These are phyloP conservation scores for Apotomis capreana DNA, from an alignment of 2,888 invertebrate genomes.

Conservation along the genomic window DNA sequence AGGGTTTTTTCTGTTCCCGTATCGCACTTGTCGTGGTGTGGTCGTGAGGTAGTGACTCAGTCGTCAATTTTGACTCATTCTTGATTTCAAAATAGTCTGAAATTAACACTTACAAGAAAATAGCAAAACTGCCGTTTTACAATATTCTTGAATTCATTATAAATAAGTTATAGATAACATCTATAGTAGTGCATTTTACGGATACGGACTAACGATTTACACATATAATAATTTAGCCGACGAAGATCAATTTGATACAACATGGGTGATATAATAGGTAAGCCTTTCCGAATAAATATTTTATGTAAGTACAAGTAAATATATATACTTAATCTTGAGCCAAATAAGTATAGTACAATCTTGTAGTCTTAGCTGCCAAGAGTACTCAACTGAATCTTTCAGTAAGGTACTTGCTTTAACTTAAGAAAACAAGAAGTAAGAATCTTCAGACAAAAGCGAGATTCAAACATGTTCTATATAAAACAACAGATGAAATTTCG, in stretches of 20 bases:
- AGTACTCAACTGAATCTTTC: no score
- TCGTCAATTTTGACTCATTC: neutral
- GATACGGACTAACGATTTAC: neutral
- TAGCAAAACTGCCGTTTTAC: neutral
- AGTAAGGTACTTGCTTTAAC: no score
- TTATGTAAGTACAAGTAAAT: neutral
- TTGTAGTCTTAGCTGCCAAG: no score
- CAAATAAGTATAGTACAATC: no score
- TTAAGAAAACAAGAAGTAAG: no score
- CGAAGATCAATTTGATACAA: neutral
- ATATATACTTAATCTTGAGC: no score
- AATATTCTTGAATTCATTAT: no score
- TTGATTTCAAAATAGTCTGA: neutral
- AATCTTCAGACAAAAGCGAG: no score
- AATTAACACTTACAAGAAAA: neutral
- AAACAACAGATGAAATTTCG: no score
- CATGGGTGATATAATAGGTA: constrained; percentile 36
- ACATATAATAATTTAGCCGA: neutral
- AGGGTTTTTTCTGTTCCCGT: neutral
- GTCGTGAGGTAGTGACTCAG: neutral
- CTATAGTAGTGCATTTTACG: neutral
- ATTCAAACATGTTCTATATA: no score
- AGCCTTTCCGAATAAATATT: neutral
- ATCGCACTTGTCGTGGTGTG: neutral
- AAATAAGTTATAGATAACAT: no score